phyloP scores from a whole-genome alignment of 2,113 vertebrate species.

The Otis tarda region DNA sequence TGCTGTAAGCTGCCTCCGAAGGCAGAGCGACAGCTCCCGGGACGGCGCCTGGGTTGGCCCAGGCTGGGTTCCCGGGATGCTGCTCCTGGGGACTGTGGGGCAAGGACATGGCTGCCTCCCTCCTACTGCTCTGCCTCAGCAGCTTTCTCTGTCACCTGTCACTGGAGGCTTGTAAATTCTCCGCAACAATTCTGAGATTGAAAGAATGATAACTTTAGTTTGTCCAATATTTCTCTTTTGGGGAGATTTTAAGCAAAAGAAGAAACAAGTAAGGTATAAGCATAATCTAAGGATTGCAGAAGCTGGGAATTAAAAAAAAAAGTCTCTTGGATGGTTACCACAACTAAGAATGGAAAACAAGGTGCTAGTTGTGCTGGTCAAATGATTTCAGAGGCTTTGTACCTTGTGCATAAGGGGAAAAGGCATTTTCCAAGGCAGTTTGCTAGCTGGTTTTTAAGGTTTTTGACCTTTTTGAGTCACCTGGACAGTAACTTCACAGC shows the following conservation, averaged over 20 bases:
- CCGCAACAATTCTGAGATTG: not conserved
- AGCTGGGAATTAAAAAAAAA: not conserved
- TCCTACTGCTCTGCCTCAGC: not conserved
- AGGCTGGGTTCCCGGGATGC: not conserved
- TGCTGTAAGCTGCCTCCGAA: not conserved
- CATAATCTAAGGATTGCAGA: not conserved
- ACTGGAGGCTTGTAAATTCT: not conserved
- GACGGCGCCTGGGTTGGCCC: rapidly evolving
- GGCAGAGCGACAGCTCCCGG: not conserved
- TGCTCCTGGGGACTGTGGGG: not conserved
- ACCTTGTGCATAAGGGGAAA: not conserved
- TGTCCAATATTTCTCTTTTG: not conserved
- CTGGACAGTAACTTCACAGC: not conserved
- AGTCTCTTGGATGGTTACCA: not conserved
- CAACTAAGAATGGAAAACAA: not conserved
- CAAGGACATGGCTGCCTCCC: not conserved
- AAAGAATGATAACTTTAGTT: not conserved
- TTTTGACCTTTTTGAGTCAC: not conserved
- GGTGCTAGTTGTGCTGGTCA: not conserved
- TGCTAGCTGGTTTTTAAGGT: not conserved
- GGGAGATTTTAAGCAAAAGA: not conserved
- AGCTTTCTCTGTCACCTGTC: not conserved
- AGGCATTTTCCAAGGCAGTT: not conserved
- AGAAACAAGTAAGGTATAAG: not conserved
- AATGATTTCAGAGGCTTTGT: not conserved